Conservation (phyloP, 2,113 vertebrate genomes). For the Syngnathus floridae region DNA sequence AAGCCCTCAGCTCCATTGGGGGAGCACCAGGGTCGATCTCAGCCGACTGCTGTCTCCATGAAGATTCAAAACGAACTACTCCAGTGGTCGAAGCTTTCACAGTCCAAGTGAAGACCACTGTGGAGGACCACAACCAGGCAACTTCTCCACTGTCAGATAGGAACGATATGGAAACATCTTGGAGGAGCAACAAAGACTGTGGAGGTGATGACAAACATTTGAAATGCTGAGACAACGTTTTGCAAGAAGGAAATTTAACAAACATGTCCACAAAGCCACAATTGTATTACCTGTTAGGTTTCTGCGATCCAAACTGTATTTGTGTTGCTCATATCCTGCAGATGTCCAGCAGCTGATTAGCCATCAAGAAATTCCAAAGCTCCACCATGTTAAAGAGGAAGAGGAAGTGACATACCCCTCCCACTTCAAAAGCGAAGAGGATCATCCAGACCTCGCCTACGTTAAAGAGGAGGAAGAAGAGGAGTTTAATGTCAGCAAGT, state of each 20-base stretch:
- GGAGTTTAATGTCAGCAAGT: neutral
- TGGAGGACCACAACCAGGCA: neutral
- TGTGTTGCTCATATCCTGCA: neutral
- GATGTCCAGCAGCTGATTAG: neutral
- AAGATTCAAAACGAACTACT: neutral
- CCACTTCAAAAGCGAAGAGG: neutral
- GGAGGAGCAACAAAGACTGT: neutral
- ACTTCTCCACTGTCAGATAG: neutral
- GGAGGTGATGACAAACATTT: neutral
- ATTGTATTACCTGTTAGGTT: neutral
- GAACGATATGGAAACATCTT: neutral
- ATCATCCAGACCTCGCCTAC: neutral
- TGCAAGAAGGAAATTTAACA: neutral
- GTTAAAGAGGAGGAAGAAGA: conserved; percentile 1
- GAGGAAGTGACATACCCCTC: neutral
- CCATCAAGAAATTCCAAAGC: neutral
- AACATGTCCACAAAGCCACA: no score
- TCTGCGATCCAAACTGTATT: neutral
- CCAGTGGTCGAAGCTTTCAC: neutral
- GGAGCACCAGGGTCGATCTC: neutral
- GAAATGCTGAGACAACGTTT: neutral
- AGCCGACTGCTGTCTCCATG: neutral
- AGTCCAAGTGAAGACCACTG: neutral
- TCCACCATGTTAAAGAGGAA: neutral
- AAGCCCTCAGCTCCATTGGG: no score